Percentiles rank a stretch among this genome's conserved stretches.
Conservation (phyloP, 2,888 invertebrate genomes). For the Thymelicus lineola region DNA sequence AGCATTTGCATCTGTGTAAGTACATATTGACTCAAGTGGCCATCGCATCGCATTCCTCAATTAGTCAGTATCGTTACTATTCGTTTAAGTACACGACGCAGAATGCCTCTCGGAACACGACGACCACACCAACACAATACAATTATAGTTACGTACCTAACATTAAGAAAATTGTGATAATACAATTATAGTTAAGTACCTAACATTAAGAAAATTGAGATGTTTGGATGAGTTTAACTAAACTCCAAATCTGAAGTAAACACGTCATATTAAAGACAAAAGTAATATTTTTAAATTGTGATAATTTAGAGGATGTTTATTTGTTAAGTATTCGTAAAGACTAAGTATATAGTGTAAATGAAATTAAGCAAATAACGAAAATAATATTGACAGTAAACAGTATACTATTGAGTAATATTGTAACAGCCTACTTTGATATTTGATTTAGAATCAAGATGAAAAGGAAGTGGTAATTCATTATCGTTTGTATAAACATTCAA, state of each 20-base stretch:
- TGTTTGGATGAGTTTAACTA: too few species aligned
- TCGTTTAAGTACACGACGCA: slow-evolving; percentile 20
- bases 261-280: too few species aligned
- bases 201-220: too few species aligned
- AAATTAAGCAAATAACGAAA: not conserved
- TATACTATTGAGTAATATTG: too few species aligned
- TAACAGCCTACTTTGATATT: not conserved
- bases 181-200: too few species aligned
- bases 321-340: too few species aligned
- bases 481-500: slow-evolving; percentile 3
- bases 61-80: slow-evolving; percentile 61
- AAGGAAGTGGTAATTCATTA: slow-evolving; percentile 8
- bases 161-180: too few species aligned
- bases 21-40: slow-evolving; percentile 65
- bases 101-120: slow-evolving; percentile 16
- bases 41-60: slow-evolving; percentile 68
- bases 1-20: not conserved
- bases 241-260: too few species aligned
- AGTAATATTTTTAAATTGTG: too few species aligned
- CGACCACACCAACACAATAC: not conserved
- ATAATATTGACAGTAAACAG: not conserved
- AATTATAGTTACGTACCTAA: too few species aligned
- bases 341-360: too few species aligned
- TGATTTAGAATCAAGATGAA: slow-evolving; percentile 5
- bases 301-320: too few species aligned